These are phyloP conservation scores for Hydropsyche tenuis DNA, from an alignment of 1,140 invertebrate genomes.

Conservation along the genomic window DNA sequence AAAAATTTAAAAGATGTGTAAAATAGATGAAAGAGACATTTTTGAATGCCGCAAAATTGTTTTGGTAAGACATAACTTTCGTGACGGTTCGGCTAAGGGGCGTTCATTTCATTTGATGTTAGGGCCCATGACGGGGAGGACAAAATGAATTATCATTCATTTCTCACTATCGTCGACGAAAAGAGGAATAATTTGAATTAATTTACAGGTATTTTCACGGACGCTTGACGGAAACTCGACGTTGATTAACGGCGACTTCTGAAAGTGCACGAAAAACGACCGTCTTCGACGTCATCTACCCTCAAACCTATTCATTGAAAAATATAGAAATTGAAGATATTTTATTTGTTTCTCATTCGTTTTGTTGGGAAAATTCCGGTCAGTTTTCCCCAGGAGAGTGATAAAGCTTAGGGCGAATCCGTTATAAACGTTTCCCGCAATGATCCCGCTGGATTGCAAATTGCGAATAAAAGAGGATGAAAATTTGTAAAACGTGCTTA, in stretches of 20 bases:
- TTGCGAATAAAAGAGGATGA: conserved; percentile 15
- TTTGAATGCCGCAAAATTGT: background rate
- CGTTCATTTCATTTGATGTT: conserved; percentile 10
- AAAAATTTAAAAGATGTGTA: too few species aligned
- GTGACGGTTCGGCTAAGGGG: background rate
- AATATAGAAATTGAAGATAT: too few species aligned
- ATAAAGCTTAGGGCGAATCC: background rate
- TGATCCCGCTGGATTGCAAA: conserved; percentile 5
- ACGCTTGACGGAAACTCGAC: conserved; percentile 41
- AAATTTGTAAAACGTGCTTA: conserved; percentile 17
- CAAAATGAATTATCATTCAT: conserved; percentile 49
- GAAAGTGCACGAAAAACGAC: conserved; percentile 11
- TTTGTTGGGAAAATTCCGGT: too few species aligned
- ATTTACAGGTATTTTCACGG: conserved; percentile 45
- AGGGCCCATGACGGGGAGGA: conserved; percentile 7
- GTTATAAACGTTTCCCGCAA: background rate
- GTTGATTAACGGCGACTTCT: conserved; percentile 43
- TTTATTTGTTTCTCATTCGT: too few species aligned
- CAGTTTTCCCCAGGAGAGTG: background rate
- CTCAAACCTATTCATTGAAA: too few species aligned
- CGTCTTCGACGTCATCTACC: background rate
- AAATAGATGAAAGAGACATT: background rate
- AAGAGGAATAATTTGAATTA: conserved; percentile 47
- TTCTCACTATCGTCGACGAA: conserved; percentile 47
- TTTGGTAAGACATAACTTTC: conserved; percentile 2